These are phyloP conservation scores for Triplophysa dalaica DNA, from an alignment of 2,113 vertebrate species.

Conservation along the genomic window DNA sequence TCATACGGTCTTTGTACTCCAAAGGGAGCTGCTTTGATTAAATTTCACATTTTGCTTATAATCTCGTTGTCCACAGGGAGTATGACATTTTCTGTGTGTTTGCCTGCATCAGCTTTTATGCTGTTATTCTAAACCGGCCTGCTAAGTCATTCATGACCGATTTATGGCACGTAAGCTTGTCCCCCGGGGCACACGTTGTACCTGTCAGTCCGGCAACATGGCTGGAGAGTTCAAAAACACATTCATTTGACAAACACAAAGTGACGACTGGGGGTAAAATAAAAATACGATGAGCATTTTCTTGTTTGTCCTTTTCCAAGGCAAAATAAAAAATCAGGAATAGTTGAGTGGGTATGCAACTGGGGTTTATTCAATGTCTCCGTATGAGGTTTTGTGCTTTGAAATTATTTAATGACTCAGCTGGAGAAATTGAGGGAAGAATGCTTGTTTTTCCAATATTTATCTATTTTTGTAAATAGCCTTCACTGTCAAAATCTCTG, in stretches of 20 bases:
- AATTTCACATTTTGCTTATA: constrained; percentile 60
- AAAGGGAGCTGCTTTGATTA: constrained; percentile 56
- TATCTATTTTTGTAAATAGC: constrained; percentile 18
- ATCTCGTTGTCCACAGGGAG: constrained; percentile 61
- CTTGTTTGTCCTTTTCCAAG: neutral
- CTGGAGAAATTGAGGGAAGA: neutral
- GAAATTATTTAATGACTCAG: constrained; percentile 4
- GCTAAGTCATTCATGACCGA: constrained; percentile 60
- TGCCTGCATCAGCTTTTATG: constrained; percentile 49
- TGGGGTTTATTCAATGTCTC: neutral
- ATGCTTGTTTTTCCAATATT: constrained; percentile 7
- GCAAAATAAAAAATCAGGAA: neutral
- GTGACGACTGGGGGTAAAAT: neutral
- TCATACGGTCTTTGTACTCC: constrained; percentile 49
- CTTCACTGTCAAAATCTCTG: neutral
- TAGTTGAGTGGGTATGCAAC: neutral
- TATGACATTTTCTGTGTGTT: constrained; percentile 48
- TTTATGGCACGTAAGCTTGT: constrained; percentile 34
- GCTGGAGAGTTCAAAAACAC: constrained; percentile 12
- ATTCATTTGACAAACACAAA: constrained; percentile 30
- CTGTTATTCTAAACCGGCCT: constrained; percentile 70
- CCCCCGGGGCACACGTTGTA: constrained; percentile 24
- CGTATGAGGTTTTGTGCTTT: neutral
- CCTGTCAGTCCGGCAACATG: constrained; percentile 31
- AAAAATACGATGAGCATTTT: neutral